phyloP scores from a whole-genome alignment of 1,140 invertebrate genomes.

The Brachionus rubens region DNA sequence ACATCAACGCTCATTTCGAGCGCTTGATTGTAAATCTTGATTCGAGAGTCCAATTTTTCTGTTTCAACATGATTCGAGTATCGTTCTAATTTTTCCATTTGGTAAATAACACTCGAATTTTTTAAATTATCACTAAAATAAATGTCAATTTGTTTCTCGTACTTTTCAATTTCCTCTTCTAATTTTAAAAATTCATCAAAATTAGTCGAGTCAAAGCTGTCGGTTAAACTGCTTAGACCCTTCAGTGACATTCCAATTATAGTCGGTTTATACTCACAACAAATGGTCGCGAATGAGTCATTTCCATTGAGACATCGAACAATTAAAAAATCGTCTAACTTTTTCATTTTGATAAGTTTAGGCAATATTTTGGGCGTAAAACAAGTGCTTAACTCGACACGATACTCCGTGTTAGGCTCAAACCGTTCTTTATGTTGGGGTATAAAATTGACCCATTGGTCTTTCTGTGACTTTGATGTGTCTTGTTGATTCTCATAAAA shows the following conservation, averaged over 20 bases:
- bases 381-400: background rate
- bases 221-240: background rate
- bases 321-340: slow-evolving; percentile 31
- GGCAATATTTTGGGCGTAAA: slow-evolving; percentile 1
- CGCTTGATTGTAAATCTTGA: too few relatives aligned
- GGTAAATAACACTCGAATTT: too few relatives aligned
- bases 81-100: too few relatives aligned
- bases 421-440: slow-evolving; percentile 43
- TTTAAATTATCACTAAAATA: too few relatives aligned
- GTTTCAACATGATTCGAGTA: too few relatives aligned
- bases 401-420: background rate
- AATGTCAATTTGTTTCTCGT: background rate
- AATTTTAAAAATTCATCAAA: background rate
- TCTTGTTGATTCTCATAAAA: slow-evolving; percentile 3
- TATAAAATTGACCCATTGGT: background rate
- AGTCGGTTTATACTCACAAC: slow-evolving; percentile 27
- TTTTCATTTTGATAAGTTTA: slow-evolving; percentile 10
- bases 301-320: slow-evolving; percentile 28
- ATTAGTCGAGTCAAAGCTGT: background rate
- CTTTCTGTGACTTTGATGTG: background rate
- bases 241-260: slow-evolving; percentile 26
- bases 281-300: slow-evolving; percentile 33
- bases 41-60: too few relatives aligned
- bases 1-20: too few relatives aligned
- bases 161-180: background rate